Evolutionary conservation across 1,140 invertebrate genomes (phyloP).

Genomic region (Bombus impatiens): DNA sequence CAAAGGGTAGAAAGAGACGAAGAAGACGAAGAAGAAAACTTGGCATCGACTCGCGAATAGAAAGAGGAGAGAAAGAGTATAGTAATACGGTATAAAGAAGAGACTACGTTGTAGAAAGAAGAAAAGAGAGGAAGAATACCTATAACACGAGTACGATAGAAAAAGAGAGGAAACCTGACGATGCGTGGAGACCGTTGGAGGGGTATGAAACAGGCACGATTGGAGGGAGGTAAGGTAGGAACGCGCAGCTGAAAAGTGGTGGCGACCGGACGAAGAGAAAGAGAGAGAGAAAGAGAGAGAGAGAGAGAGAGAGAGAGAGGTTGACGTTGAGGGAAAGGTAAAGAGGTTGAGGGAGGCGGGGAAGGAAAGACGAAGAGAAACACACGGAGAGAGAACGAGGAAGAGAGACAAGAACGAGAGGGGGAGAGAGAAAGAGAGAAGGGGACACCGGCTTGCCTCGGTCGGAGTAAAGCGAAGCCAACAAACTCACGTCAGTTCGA

Average conservation of each 20-base stretch:
- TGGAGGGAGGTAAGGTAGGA: conserved; percentile 60
- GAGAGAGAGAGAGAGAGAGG: conserved; percentile 24
- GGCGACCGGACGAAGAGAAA: conserved; percentile 30
- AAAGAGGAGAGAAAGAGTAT: background rate
- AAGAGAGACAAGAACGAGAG: conserved; percentile 13
- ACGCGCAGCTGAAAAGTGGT: conserved; percentile 57
- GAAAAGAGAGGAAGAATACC: background rate
- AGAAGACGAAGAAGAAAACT: background rate
- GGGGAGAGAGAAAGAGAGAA: conserved; percentile 47
- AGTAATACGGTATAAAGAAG: background rate
- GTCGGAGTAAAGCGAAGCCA: conserved; percentile 77
- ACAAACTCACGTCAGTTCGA: conserved; percentile 79
- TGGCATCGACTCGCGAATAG: background rate
- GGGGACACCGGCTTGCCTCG: conserved; percentile 62
- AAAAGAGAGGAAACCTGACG: conserved; percentile 16
- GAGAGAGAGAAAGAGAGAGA: conserved; percentile 33
- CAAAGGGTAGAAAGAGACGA: background rate
- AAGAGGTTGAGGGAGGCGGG: conserved; percentile 9
- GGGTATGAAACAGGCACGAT: conserved; percentile 39
- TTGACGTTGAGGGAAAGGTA: conserved; percentile 33
- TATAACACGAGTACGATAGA: background rate
- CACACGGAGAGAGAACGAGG: conserved; percentile 6
- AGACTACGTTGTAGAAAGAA: background rate
- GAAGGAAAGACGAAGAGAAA: conserved; percentile 28
- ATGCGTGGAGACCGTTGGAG: conserved; percentile 30